Percentiles rank a stretch among this genome's conserved stretches.
Evolutionary conservation across 2,797 vertebrate genomes (phyloP).

Genomic region (Salarias fasciatus): DNA sequence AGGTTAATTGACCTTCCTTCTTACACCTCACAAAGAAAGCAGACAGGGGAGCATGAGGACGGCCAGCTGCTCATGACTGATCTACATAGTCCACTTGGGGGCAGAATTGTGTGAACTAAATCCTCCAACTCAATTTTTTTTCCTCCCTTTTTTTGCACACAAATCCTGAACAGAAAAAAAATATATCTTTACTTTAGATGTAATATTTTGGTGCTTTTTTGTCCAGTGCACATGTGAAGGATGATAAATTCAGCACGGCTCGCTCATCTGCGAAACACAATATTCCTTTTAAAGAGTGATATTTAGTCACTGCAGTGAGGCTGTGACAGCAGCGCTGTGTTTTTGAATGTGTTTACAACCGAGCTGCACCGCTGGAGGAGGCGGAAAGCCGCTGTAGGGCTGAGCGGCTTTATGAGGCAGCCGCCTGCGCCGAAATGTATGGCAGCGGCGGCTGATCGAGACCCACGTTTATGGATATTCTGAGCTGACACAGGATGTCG

Average conservation of each 20-base stretch:
- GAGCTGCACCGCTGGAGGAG: constrained; percentile 60
- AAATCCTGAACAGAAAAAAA: constrained; percentile 25
- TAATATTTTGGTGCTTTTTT: constrained; percentile 28
- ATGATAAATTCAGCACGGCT: constrained; percentile 53
- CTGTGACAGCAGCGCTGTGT: constrained; percentile 53
- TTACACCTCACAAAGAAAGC: too few relatives aligned
- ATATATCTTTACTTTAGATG: constrained; percentile 26
- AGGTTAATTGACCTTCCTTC: too few relatives aligned
- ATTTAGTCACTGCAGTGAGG: constrained; percentile 64
- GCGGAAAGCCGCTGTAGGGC: constrained; percentile 56
- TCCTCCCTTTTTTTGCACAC: constrained; percentile 38
- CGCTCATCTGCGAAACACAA: constrained; percentile 63
- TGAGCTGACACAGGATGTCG: constrained; percentile 66
- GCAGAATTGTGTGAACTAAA: constrained; percentile 70
- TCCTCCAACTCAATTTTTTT: constrained; percentile 37
- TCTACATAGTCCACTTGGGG: constrained; percentile 66
- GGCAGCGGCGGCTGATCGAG: constrained; percentile 57
- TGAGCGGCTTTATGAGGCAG: constrained; percentile 63
- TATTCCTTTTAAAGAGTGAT: constrained; percentile 54
- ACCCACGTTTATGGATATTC: constrained; percentile 61
- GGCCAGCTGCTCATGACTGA: too few relatives aligned
- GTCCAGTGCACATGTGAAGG: constrained; percentile 30
- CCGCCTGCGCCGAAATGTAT: constrained; percentile 57
- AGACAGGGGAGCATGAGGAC: too few relatives aligned
- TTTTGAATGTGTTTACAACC: constrained; percentile 72